Conservation (phyloP, 35 echinoderm and acorn worm species). For the Hemicentrotus pulcherrimus region DNA sequence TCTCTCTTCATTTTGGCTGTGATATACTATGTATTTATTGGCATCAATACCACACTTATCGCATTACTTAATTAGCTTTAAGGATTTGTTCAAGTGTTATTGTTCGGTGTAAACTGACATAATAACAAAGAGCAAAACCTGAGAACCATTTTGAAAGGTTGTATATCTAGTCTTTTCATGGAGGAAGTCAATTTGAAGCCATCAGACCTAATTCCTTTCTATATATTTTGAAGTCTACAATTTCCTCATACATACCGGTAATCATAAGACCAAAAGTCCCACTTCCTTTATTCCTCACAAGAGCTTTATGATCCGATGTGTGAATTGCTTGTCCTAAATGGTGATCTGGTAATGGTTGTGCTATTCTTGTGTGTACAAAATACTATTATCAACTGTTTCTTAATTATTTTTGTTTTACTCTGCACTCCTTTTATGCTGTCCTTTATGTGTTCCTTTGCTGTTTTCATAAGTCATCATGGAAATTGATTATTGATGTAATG, state of each 20-base stretch:
- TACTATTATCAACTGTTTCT: neutral
- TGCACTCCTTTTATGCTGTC: neutral
- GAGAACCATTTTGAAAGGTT: neutral
- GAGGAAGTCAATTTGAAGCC: neutral
- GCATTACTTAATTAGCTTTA: neutral
- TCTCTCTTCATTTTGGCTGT: neutral
- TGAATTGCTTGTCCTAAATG: neutral
- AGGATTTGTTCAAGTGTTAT: neutral
- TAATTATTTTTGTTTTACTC: neutral
- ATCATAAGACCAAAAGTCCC: neutral
- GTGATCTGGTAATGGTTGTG: neutral
- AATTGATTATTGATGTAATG: too few relatives aligned
- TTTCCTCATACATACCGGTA: neutral
- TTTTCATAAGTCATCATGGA: neutral
- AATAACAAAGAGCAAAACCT: neutral
- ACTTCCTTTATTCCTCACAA: neutral
- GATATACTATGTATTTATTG: neutral
- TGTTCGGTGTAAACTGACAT: neutral
- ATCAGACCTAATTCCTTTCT: neutral
- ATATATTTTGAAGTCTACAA: neutral
- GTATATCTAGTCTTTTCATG: neutral
- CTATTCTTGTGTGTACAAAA: neutral
- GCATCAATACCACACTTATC: neutral
- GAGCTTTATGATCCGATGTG: neutral
- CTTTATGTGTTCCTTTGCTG: neutral